phyloP scores from a whole-genome alignment of 2,888 invertebrate species.

The Pachymerium ferrugineum region DNA sequence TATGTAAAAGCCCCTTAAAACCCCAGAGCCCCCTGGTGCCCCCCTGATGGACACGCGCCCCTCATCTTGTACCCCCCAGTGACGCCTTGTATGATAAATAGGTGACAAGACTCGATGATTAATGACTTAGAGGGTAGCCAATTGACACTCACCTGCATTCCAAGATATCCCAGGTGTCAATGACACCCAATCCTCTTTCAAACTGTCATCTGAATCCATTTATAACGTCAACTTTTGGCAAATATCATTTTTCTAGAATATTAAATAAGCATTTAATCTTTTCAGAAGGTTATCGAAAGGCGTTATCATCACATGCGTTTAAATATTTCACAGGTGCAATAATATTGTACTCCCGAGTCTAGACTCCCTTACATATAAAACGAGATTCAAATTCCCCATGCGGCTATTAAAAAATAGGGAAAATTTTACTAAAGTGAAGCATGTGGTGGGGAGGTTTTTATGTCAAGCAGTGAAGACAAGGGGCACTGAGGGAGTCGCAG shows the following conservation, averaged over 20 bases:
- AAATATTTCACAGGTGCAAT: too few species aligned
- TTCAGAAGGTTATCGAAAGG: too few species aligned
- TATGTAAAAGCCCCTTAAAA: constrained; percentile 3
- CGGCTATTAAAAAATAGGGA: too few species aligned
- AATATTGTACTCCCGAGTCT: too few species aligned
- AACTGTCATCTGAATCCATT: neutral
- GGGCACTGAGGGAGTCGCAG: neutral
- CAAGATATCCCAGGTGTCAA: constrained; percentile 9
- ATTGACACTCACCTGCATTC: constrained; percentile 17
- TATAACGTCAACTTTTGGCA: neutral
- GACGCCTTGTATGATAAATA: constrained; percentile 19
- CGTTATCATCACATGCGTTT: too few species aligned
- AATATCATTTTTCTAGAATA: too few species aligned
- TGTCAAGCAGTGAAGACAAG: constrained; percentile 4
- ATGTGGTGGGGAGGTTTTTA: neutral
- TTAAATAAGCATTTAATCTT: too few species aligned
- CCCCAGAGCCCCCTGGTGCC: neutral
- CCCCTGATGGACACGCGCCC: constrained; percentile 16
- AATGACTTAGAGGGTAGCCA: constrained; percentile 14
- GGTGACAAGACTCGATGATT: constrained; percentile 10
- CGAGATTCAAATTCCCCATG: too few species aligned
- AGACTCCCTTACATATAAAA: too few species aligned
- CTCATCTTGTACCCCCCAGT: constrained; percentile 9
- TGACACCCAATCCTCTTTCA: neutral
- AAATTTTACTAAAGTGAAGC: too few species aligned